Base-by-base conservation (phyloP, 2,888 invertebrate genomes). In the Drymonia ruficornis region DNA sequence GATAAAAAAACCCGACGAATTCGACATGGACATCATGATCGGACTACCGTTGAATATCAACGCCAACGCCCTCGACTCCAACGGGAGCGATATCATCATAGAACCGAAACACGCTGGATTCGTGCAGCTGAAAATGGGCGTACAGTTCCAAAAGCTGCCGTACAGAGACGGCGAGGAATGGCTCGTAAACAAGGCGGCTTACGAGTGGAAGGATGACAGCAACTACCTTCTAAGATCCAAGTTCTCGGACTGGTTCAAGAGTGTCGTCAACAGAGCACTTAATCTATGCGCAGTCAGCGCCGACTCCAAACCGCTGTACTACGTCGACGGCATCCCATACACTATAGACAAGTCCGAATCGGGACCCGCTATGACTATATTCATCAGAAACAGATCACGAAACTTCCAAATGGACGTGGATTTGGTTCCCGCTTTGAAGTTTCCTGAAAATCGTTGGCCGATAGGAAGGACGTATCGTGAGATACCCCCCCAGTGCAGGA, bases 11-110 rank as follows among this genome's bases (percentile, higher is more conserved):
- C 94, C 94, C 0, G 90, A 94, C 51, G 95, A 95, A 67, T 95
- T 93, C 59, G 95, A 95, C 65, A 83, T 95, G 67, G 94, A 94
- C 66, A 81, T 95, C 5, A 82, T 94, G 0, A 87, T 95, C 15
- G 79, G 82, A 13, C 68, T 95, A 12, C 94, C 94, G 0, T 63
- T 93, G 0, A 81, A 84, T 56, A 69, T 85, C 11, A 67, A 76
- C 1, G 56, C 52, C 11, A 58, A 84, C 11, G 52, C 50, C 0
- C 16, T 29, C 2, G 76, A 83, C 63, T 65, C 64, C 1, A 58
- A 65, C 1, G 80, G 82, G 19, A 84, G 87, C 42, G 87, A 90
- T 69, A 83, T 93, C 19, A 67, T 76, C 23, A 74, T 91, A 12
- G 81, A 89, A 31, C 74, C 84, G 0, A 81, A 86, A 49, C 68